These are phyloP conservation scores for Xestobium rufovillosum DNA, from an alignment of 2,888 invertebrate species.

Conservation along the genomic window DNA sequence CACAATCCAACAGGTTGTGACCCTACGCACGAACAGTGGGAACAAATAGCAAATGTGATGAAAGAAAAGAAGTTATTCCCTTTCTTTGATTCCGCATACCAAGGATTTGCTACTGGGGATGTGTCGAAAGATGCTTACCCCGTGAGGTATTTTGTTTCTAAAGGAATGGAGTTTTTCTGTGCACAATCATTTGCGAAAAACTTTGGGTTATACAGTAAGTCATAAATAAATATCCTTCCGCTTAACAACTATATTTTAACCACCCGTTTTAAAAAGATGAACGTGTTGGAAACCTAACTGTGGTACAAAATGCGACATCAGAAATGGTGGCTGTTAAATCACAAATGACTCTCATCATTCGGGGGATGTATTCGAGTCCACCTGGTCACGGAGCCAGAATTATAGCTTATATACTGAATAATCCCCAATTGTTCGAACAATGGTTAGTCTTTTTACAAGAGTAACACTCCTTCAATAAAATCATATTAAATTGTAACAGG, in stretches of 20 bases:
- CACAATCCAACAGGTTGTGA: slow-evolving; percentile 99
- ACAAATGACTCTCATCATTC: slow-evolving; percentile 78
- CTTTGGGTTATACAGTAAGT: slow-evolving; percentile 94
- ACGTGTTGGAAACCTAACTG: slow-evolving; percentile 84
- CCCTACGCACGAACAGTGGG: slow-evolving; percentile 91
- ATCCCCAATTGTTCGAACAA: slow-evolving; percentile 66
- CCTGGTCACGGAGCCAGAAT: slow-evolving; percentile 92
- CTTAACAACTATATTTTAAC: too few relatives aligned
- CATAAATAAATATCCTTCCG: too few relatives aligned
- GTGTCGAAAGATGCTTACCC: slow-evolving; percentile 88
- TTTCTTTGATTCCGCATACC: slow-evolving; percentile 90
- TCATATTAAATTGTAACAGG: slow-evolving; percentile 59
- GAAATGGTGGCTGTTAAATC: slow-evolving; percentile 65
- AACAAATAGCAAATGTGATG: slow-evolving; percentile 77
- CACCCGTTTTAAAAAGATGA: slow-evolving; percentile 63
- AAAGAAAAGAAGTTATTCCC: slow-evolving; percentile 77
- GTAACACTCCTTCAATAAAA: slow-evolving; percentile 13
- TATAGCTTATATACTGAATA: slow-evolving; percentile 74
- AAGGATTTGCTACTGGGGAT: slow-evolving; percentile 95
- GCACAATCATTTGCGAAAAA: slow-evolving; percentile 99
- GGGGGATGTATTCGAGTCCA: slow-evolving; percentile 95
- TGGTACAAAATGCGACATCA: slow-evolving; percentile 62
- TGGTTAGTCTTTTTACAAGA: slow-evolving; percentile 55
- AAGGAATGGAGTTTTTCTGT: slow-evolving; percentile 85
- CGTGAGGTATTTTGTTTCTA: slow-evolving; percentile 77